phyloP scores from a whole-genome alignment of 1,140 invertebrate genomes.

The Heliconius eleuchia region DNA sequence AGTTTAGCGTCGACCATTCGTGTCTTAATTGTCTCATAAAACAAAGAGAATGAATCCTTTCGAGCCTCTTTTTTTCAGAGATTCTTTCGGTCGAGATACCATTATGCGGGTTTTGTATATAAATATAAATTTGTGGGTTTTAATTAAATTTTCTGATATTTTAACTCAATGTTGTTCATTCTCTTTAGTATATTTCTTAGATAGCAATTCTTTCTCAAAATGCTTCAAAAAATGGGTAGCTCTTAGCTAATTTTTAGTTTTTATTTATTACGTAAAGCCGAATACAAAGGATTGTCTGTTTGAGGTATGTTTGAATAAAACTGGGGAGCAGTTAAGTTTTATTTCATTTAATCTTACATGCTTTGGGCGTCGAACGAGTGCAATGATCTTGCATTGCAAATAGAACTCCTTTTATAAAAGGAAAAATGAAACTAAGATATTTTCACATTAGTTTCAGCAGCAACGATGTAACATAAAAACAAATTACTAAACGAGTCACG shows the following conservation, averaged over 20 bases:
- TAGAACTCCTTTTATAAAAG: slow-evolving; percentile 22
- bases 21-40: slow-evolving; percentile 70
- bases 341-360: slow-evolving; percentile 19
- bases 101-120: neutral
- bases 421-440: slow-evolving; percentile 11
- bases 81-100: slow-evolving; percentile 8
- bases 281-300: neutral
- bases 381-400: slow-evolving; percentile 30
- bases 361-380: slow-evolving; percentile 21
- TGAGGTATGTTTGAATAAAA: slow-evolving; percentile 19
- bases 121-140: neutral
- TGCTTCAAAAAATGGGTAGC: too few relatives aligned
- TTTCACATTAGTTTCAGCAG: slow-evolving; percentile 9
- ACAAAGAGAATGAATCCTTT: slow-evolving; percentile 64
- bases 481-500: slow-evolving; percentile 17
- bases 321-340: slow-evolving; percentile 21
- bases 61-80: slow-evolving; percentile 39
- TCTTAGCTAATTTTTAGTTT: neutral
- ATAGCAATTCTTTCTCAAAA: too few relatives aligned
- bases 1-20: slow-evolving; percentile 40
- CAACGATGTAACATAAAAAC: slow-evolving; percentile 13
- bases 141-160: neutral
- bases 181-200: too few relatives aligned
- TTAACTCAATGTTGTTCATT: neutral
- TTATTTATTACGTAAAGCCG: neutral